phyloP scores from a whole-genome alignment of 2,888 invertebrate species.

The Parnassius apollo region DNA sequence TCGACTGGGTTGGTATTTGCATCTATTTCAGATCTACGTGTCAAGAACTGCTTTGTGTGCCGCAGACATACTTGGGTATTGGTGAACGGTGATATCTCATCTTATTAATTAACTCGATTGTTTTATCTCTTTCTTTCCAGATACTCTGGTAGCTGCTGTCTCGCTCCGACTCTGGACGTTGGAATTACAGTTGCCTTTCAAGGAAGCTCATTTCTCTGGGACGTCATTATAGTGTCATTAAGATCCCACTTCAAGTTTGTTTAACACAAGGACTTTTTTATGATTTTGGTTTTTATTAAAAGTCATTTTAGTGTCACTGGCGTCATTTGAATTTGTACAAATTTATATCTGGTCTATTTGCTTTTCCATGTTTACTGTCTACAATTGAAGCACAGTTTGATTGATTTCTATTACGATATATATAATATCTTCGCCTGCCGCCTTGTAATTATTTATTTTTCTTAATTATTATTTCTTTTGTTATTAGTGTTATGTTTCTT shows the following conservation, averaged over 20 bases:
- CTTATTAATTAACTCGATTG: constrained; percentile 56
- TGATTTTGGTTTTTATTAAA: neutral
- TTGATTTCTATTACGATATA: no score
- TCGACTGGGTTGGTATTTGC: constrained; percentile 45
- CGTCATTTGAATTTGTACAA: no score
- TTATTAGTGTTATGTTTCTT: no score
- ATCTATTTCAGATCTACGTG: constrained; percentile 58
- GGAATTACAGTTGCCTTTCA: constrained; percentile 13
- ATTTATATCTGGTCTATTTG: neutral
- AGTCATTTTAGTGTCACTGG: neutral
- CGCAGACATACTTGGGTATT: constrained; percentile 44
- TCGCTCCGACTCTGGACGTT: constrained; percentile 40
- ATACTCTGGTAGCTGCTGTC: constrained; percentile 52
- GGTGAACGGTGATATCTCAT: constrained; percentile 61
- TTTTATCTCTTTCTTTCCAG: constrained; percentile 77
- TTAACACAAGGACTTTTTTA: neutral
- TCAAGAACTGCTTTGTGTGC: constrained; percentile 61
- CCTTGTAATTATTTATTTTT: no score
- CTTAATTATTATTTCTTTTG: no score
- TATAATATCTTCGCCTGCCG: no score
- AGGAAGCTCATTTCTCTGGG: constrained; percentile 8
- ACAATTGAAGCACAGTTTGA: no score
- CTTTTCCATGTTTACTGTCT: neutral
- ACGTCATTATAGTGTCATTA: constrained; percentile 9
- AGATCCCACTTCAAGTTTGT: neutral